Evolutionary conservation across 2,888 invertebrate species (phyloP).

Genomic region (Lepidochrysops patricia): DNA sequence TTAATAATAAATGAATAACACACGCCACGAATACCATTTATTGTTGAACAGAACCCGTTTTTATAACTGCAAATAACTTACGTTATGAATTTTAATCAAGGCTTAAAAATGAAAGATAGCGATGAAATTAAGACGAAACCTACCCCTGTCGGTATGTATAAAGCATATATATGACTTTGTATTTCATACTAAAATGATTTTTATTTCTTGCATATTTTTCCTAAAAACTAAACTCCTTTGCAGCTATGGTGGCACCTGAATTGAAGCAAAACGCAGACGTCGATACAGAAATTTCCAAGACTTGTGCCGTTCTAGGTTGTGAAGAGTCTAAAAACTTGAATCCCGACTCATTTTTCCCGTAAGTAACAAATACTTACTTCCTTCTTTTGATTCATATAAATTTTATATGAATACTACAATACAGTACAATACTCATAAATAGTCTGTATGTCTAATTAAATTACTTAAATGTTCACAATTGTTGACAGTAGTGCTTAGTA

Average conservation of each 20-base stretch:
- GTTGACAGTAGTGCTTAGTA: no score
- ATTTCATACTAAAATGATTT: not conserved
- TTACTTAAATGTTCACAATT: no score
- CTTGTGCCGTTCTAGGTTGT: slow-evolving; percentile 63
- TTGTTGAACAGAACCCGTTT: not conserved
- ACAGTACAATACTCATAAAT: no score
- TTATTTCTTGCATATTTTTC: not conserved
- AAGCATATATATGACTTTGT: slow-evolving; percentile 24
- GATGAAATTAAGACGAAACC: slow-evolving; percentile 52
- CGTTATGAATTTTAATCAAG: slow-evolving; percentile 48
- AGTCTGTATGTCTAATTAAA: no score
- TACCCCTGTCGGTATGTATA: slow-evolving; percentile 56
- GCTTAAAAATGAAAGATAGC: slow-evolving; percentile 53
- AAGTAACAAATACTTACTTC: slow-evolving; percentile 21
- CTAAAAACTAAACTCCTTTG: slow-evolving; percentile 15
- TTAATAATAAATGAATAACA: not conserved
- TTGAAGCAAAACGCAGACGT: slow-evolving; percentile 52
- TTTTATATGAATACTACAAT: no score
- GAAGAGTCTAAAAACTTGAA: slow-evolving; percentile 60
- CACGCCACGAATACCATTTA: not conserved
- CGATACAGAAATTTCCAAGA: slow-evolving; percentile 54
- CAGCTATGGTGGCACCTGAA: slow-evolving; percentile 69
- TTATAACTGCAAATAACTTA: not conserved
- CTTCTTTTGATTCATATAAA: no score
- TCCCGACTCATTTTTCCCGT: slow-evolving; percentile 59